phyloP scores from a whole-genome alignment of 2,113 vertebrate species.

The Jaculus jaculus region DNA sequence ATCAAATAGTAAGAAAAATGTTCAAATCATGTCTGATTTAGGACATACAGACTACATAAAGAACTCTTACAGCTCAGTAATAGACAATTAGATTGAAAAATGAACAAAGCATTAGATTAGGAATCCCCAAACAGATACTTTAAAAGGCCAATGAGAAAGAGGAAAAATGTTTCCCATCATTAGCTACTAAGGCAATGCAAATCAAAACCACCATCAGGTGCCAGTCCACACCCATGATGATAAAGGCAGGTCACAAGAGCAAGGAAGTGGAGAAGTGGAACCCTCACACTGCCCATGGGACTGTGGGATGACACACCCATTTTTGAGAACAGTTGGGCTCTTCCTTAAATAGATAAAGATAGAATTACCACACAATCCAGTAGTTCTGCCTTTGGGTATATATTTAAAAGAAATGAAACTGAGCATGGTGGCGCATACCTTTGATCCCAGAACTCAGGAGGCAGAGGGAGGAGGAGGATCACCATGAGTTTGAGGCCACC shows the following conservation, averaged over 20 bases:
- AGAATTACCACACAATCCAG: background rate
- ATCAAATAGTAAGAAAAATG: background rate
- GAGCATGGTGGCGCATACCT: too few relatives aligned
- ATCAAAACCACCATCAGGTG: background rate
- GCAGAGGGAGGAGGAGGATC: too few relatives aligned
- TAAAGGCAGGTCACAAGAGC: background rate
- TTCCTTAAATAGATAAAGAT: constrained; percentile 21
- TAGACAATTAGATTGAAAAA: background rate
- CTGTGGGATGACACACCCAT: background rate
- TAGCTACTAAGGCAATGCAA: background rate
- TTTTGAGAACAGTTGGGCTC: background rate
- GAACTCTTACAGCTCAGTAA: background rate
- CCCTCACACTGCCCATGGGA: background rate
- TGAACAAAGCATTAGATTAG: constrained; percentile 1
- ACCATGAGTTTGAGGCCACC: too few relatives aligned
- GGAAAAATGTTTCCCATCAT: background rate
- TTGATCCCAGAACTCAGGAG: too few relatives aligned
- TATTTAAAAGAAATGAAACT: background rate
- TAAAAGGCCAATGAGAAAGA: background rate
- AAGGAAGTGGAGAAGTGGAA: background rate
- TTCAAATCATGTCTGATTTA: background rate
- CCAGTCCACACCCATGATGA: background rate
- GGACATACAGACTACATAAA: background rate
- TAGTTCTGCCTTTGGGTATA: background rate
- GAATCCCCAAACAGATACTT: background rate